Conservation (phyloP, 2,113 vertebrate species). For the Lanius collurio region DNA sequence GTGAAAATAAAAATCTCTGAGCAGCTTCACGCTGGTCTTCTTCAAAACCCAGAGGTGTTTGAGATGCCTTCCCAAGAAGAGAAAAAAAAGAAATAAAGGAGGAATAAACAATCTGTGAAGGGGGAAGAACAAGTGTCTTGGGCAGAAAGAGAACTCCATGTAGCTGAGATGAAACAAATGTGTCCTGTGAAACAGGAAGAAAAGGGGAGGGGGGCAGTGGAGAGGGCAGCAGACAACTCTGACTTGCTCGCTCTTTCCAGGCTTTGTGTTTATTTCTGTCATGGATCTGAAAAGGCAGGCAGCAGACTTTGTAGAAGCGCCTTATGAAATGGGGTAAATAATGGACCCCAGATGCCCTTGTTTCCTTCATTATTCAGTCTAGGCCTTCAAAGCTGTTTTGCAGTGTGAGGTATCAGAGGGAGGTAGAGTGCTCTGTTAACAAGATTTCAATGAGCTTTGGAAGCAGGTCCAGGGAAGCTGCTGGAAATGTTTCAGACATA, state of each 20-base stretch:
- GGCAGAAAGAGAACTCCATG: background rate
- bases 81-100: background rate
- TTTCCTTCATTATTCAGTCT: constrained; percentile 65
- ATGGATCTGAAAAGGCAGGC: constrained; percentile 63
- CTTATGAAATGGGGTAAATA: constrained; percentile 63
- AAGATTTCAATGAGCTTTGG: constrained; percentile 64
- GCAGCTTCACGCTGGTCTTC: background rate
- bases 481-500: constrained; percentile 52
- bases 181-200: constrained; percentile 46
- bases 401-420: constrained; percentile 61
- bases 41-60: background rate
- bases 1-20: background rate
- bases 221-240: constrained; percentile 51
- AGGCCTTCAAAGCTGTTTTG: constrained; percentile 57
- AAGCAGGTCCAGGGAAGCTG: constrained; percentile 60
- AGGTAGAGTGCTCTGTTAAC: constrained; percentile 60
- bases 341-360: constrained; percentile 64
- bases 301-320: constrained; percentile 53
- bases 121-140: constrained; percentile 22
- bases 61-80: background rate
- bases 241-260: constrained; percentile 49
- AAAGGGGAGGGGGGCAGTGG: constrained; percentile 26
- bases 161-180: constrained; percentile 40
- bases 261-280: constrained; percentile 67
- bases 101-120: background rate